Conservation (phyloP, 2,113 vertebrate genomes). For the Scytalopus superciliaris region DNA sequence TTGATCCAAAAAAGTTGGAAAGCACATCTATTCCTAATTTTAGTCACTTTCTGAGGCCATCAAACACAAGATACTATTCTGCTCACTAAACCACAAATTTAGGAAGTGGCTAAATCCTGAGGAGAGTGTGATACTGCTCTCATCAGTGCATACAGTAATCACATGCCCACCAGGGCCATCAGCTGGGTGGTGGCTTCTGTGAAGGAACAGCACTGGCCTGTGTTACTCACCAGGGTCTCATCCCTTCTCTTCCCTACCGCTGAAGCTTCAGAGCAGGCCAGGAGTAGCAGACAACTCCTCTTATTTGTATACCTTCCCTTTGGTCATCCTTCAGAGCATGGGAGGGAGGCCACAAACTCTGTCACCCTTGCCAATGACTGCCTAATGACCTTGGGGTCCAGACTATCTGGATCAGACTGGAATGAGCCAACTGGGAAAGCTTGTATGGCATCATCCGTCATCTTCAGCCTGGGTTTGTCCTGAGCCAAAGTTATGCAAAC, state of each 20-base stretch:
- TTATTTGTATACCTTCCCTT: background rate
- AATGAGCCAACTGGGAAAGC: conserved; percentile 19
- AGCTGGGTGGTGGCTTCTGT: background rate
- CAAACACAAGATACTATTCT: background rate
- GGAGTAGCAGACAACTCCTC: background rate
- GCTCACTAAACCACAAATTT: conserved; percentile 26
- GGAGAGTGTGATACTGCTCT: background rate
- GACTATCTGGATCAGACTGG: conserved; percentile 3
- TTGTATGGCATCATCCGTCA: background rate
- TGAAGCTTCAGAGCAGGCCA: background rate
- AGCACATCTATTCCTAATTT: background rate
- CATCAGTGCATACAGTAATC: background rate
- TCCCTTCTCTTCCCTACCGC: background rate
- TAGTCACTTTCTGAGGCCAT: conserved; percentile 8
- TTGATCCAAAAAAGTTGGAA: background rate
- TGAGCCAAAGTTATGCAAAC: background rate
- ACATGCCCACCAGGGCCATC: background rate
- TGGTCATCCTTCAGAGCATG: background rate
- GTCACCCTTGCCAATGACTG: background rate
- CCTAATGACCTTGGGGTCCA: background rate
- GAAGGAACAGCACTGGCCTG: background rate
- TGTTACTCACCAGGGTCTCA: background rate
- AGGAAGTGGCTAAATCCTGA: conserved; percentile 50
- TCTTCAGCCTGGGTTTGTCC: background rate
- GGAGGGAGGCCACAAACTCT: background rate